Evolutionary conservation across 2,797 vertebrate species (phyloP).

Genomic region (Podarcis siculus): DNA sequence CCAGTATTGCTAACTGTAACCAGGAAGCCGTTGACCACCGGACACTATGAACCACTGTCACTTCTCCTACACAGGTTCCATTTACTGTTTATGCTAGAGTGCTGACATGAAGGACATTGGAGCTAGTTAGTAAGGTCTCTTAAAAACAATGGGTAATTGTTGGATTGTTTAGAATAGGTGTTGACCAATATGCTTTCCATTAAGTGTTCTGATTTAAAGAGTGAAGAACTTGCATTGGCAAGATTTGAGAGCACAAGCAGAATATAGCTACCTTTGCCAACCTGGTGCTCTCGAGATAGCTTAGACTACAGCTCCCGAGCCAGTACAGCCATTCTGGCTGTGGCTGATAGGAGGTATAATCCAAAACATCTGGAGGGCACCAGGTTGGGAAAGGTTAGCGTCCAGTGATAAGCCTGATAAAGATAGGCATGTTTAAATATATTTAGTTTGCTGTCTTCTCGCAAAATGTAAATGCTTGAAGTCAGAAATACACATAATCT

Average conservation of each 20-base stretch:
- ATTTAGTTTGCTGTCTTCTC: slow-evolving; percentile 11
- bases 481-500: slow-evolving; percentile 12
- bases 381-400: too few species aligned
- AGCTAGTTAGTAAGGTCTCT: background rate
- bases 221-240: background rate
- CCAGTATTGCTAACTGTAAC: background rate
- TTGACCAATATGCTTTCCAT: background rate
- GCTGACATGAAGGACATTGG: background rate
- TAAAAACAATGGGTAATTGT: background rate
- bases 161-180: background rate
- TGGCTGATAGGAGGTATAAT: too few species aligned
- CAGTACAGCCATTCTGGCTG: too few species aligned
- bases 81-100: background rate
- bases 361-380: too few species aligned
- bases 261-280: background rate
- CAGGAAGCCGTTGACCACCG: background rate
- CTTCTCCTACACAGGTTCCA: background rate
- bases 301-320: too few species aligned
- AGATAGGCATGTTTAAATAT: background rate
- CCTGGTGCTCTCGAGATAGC: too few species aligned
- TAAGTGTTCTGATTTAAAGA: slow-evolving; percentile 2
- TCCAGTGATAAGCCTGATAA: background rate
- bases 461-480: slow-evolving; percentile 6
- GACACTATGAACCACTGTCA: background rate
- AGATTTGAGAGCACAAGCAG: background rate